Conservation (phyloP, 2,888 invertebrate species). For the Megamerina dolium region DNA sequence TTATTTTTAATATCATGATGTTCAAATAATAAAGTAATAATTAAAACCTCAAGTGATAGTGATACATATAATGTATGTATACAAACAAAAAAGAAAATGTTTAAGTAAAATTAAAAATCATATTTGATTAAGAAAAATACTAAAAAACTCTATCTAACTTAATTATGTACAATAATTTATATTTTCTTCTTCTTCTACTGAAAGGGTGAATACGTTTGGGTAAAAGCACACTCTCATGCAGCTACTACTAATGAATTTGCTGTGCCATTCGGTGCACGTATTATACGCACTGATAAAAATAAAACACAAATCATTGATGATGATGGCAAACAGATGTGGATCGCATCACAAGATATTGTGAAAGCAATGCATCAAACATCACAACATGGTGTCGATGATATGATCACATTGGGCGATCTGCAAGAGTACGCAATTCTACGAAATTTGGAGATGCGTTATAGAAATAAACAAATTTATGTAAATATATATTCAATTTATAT, state of each 20-base stretch:
- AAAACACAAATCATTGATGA: conserved; percentile 76
- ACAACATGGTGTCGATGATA: conserved; percentile 81
- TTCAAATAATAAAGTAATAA: too few species aligned
- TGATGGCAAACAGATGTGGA: conserved; percentile 67
- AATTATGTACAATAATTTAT: too few species aligned
- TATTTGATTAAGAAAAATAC: too few species aligned
- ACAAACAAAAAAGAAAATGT: too few species aligned
- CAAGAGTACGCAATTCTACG: conserved; percentile 91
- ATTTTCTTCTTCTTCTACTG: conserved; percentile 24
- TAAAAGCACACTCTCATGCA: conserved; percentile 50
- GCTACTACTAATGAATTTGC: conserved; percentile 64
- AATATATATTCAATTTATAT: conserved; percentile 44
- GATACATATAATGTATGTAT: too few species aligned
- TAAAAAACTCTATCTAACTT: too few species aligned
- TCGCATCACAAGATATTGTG: conserved; percentile 55
- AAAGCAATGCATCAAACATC: conserved; percentile 76
- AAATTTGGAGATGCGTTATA: conserved; percentile 85
- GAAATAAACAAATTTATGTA: conserved; percentile 85
- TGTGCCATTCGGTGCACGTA: conserved; percentile 77
- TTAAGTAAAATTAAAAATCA: too few species aligned
- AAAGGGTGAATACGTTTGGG: conserved; percentile 87
- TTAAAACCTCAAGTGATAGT: too few species aligned
- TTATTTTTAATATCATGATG: too few species aligned
- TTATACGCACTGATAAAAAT: conserved; percentile 69
- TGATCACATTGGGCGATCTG: conserved; percentile 90